Evolutionary conservation across 2,113 vertebrate species (phyloP), one percentile per base, ranked within the genome.

Genomic region (Mobula hypostoma): DNA sequence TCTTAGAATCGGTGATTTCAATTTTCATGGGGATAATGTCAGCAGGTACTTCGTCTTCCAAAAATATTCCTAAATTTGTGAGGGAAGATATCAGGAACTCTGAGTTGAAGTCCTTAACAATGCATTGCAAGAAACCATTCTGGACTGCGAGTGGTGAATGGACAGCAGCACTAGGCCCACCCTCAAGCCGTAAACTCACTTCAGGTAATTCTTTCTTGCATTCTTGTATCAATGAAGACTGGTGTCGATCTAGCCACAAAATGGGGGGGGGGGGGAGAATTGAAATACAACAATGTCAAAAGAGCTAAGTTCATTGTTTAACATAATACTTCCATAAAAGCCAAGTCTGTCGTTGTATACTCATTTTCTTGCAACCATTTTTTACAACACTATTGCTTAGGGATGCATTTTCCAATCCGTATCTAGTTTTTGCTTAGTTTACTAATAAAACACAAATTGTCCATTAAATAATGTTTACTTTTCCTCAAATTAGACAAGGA

Each of bases 21-120:
- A 99, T 99, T 96, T 98, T 98, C 98, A 99, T 99, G 94, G 99
- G 99, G 96, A 99, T 97, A 94, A 99, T 98, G 96, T 98, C 97
- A 48, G 98, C 96, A 0, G 98, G 96, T 7, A 97, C 96, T 96
- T 99, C 97, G 94, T 99, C 99, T 96, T 99, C 98, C 95, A 99
- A 96, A 97, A 99, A 99, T 96, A 97, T 97, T 15, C 98, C 97
- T 95, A 99, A 97, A 96, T 99, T 99, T 76, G 96, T 96, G 94
- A 99, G 97, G 90, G 98, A 98, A 95, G 98, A 98, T 56, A 97
- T 98, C 95, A 99, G 95, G 95, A 99, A 98, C 96, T 97, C 98
- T 0, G 98, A 97, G n/a, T 95, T 97, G 95, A 99, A 98, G 90
- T 98, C 97, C 94, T 97, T 97, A 92, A 99, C 96, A 7, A 97